Conservation (phyloP, 2,888 invertebrate species). For the Tolmerus cingulatus region DNA sequence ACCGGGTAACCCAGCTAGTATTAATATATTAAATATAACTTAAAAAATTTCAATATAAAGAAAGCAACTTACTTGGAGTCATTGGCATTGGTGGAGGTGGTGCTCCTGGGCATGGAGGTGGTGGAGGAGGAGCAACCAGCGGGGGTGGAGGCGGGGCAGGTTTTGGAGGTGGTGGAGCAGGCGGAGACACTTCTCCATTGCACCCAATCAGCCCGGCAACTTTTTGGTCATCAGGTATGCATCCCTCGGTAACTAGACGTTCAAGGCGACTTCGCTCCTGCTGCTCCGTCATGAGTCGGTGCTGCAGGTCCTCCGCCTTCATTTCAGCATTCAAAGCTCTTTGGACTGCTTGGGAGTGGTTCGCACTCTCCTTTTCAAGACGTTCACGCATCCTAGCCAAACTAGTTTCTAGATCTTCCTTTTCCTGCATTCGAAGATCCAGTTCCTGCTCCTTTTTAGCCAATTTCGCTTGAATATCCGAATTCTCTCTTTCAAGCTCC, state of each 20-base stretch:
- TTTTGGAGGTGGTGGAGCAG: constrained; percentile 57
- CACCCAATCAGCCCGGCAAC: constrained; percentile 67
- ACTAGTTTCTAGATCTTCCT: constrained; percentile 89
- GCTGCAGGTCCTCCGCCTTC: constrained; percentile 70
- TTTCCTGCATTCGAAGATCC: constrained; percentile 88
- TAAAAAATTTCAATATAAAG: not conserved
- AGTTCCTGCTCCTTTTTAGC: constrained; percentile 93
- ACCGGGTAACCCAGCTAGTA: too few species aligned
- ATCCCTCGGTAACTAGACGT: constrained; percentile 87
- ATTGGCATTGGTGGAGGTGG: constrained; percentile 58
- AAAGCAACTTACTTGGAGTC: constrained; percentile 55
- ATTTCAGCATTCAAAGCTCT: constrained; percentile 68
- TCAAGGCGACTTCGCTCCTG: constrained; percentile 84
- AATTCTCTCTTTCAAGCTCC: constrained; percentile 86
- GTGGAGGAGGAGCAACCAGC: constrained; percentile 65
- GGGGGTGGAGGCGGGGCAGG: constrained; percentile 59
- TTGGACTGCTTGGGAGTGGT: constrained; percentile 86
- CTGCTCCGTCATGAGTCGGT: constrained; percentile 77
- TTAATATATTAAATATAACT: too few species aligned
- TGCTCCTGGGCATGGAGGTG: constrained; percentile 65
- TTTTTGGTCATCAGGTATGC: constrained; percentile 93
- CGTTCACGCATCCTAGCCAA: constrained; percentile 83
- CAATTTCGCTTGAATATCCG: constrained; percentile 83
- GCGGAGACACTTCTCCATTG: constrained; percentile 62
- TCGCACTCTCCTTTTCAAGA: constrained; percentile 86